Evolutionary conservation across 23 tunicate genomes (phyloP), one percentile per base, ranked within the genome.

Genomic region (Halocynthia aurantium): DNA sequence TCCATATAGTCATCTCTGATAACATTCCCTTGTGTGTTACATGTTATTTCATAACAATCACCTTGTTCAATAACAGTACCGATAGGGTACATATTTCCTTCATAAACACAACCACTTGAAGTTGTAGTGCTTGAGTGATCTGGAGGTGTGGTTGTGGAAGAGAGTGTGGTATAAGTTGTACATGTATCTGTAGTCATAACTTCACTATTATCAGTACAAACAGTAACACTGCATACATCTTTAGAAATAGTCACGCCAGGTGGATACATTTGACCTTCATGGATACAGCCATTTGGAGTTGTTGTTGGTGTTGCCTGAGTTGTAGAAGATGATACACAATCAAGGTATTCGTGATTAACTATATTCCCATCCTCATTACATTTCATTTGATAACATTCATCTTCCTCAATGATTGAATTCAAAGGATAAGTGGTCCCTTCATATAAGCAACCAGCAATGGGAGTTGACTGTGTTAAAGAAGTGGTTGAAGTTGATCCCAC

Each of bases 161-260:
- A 7, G 12, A 70, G 53, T 20, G 75, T 17, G 11, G 12, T 10
- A 10, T 51, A 49, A 52, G 61, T 52, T 52, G 77, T 73, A 52
- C 77, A 73, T 7, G 77, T 73, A 10, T 61, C 55, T n/a, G 53
- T 61, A n/a, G 53, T 73, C 22, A 15, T 73, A 5, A 73, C 13
- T 0, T 53, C 77, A n/a, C 55, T 7, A 21, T 73, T 52, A 15
- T 21, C 19, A 51, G 12, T 12, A 73, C 77, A 73, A 51, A 73
- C 17, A 17, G 55, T 61, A n/a, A 17, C 18, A 21, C 17, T 53
- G 20, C 77, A 73, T 8, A 49, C 55, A n/a, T 61, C 77, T 8
- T 73, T 21, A 12, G 15, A 9, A 11, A 73, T 51, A 13, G 55
- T 61, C 53, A 73, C 77, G 8, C 77, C 77, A 21, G 55, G 61